phyloP scores from a whole-genome alignment of 2,113 vertebrate genomes.

The Gobiocypris rarus region DNA sequence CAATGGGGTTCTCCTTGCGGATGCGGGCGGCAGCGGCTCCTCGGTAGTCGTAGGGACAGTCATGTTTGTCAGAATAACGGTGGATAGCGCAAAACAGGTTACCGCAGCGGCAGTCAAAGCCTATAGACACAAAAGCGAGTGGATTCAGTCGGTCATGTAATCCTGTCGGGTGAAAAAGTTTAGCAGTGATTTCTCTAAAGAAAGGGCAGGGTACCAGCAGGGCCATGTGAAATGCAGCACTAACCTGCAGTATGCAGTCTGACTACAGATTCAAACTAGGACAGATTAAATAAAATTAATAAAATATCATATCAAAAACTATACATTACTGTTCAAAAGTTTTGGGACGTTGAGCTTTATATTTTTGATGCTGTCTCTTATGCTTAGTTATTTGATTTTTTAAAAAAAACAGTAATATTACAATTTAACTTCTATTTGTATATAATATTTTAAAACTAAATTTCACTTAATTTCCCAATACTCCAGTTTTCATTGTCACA shows the following conservation, averaged over 20 bases:
- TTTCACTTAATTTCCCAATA: neutral
- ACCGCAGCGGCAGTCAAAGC: constrained; percentile 90
- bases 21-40: constrained; percentile 86
- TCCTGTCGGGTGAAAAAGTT: neutral
- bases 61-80: constrained; percentile 89
- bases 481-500: neutral
- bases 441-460: neutral
- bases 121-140: constrained; percentile 59
- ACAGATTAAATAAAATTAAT: neutral
- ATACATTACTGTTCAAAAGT: neutral
- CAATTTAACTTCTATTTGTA: neutral
- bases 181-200: neutral
- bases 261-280: neutral
- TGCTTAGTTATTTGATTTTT: too few relatives aligned
- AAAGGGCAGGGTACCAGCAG: constrained; percentile 36
- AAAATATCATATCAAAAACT: neutral
- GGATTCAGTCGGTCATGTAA: neutral
- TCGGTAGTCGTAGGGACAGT: constrained; percentile 89
- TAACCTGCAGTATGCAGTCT: constrained; percentile 61
- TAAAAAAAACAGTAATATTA: too few relatives aligned
- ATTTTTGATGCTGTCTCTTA: too few relatives aligned
- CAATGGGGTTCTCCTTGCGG: constrained; percentile 90
- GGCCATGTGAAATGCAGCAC: constrained; percentile 65
- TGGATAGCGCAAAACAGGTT: constrained; percentile 90
- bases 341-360: neutral